Percentiles rank a stretch among this genome's conserved stretches.
phyloP scores from a whole-genome alignment of 2,113 vertebrate genomes.

The Acrocephalus kingi region DNA sequence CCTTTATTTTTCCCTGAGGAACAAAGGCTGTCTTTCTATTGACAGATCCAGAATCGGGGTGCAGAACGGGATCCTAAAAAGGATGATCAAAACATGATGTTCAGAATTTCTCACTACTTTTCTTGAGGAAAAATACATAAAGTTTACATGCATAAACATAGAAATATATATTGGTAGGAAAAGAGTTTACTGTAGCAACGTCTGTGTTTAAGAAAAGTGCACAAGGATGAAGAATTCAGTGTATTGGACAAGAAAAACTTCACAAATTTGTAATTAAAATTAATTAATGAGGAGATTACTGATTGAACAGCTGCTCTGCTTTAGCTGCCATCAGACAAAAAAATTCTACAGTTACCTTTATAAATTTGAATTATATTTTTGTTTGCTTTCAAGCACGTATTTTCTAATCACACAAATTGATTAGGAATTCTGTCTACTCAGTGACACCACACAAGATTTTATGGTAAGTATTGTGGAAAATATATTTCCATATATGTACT shows the following conservation, averaged over 20 bases:
- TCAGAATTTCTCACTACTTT: background rate
- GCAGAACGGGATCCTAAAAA: background rate
- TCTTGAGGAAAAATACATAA: background rate
- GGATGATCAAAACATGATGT: background rate
- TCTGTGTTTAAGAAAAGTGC: background rate
- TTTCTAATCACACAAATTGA: background rate
- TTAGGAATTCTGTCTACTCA: background rate
- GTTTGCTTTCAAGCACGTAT: background rate
- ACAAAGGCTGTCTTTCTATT: background rate
- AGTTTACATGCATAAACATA: background rate
- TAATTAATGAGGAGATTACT: background rate
- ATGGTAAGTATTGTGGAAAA: background rate
- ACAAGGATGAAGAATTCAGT: fast-evolving
- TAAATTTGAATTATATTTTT: background rate
- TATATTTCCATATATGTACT: background rate
- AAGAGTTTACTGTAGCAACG: background rate
- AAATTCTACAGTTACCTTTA: background rate
- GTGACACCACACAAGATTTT: background rate
- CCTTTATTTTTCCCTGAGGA: background rate
- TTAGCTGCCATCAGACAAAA: background rate
- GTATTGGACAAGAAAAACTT: background rate
- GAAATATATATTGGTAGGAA: background rate
- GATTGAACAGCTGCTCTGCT: background rate
- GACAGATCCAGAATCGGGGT: background rate
- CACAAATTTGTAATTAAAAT: background rate